These are phyloP conservation scores for Darevskia mixta DNA, from an alignment of 2,797 vertebrate genomes.

Conservation along the genomic window DNA sequence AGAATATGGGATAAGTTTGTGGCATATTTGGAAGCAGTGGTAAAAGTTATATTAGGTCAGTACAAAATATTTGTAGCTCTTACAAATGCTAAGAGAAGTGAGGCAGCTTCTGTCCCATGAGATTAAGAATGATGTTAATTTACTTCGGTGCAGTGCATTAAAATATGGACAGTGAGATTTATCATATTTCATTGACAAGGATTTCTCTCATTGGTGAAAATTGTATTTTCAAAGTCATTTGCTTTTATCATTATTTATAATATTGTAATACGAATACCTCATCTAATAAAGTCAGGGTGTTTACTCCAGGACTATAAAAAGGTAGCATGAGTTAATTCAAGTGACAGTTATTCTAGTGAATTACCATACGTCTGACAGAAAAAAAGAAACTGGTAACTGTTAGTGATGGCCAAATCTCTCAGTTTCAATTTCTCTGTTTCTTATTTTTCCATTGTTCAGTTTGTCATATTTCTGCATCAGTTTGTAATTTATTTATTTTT, in stretches of 20 bases:
- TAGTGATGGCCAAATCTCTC: no score
- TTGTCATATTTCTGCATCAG: no score
- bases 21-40: slow-evolving; percentile 17
- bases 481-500: no score
- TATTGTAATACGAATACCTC: slow-evolving; percentile 31
- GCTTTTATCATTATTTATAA: slow-evolving; percentile 45
- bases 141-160: slow-evolving; percentile 43
- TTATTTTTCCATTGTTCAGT: no score
- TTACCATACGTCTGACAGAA: slow-evolving; percentile 10
- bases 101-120: slow-evolving; percentile 45
- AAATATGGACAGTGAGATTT: slow-evolving; percentile 30
- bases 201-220: slow-evolving; percentile 20
- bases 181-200: slow-evolving; percentile 43
- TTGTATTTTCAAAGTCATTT: slow-evolving; percentile 39
- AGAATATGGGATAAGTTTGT: background rate
- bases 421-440: no score
- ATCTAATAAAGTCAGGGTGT: slow-evolving; percentile 39
- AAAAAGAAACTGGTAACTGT: background rate
- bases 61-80: slow-evolving; percentile 31
- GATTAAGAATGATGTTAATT: slow-evolving; percentile 35
- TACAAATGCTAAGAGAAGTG: slow-evolving; percentile 36
- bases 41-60: slow-evolving; percentile 11
- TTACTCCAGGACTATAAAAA: slow-evolving; percentile 34
- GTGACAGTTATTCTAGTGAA: slow-evolving; percentile 21
- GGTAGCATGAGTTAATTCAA: background rate